A percentile compares a stretch with the other conserved stretches of the same genome.
Evolutionary conservation across 2,113 vertebrate species (phyloP).

Genomic region (Lepidothrix coronata): DNA sequence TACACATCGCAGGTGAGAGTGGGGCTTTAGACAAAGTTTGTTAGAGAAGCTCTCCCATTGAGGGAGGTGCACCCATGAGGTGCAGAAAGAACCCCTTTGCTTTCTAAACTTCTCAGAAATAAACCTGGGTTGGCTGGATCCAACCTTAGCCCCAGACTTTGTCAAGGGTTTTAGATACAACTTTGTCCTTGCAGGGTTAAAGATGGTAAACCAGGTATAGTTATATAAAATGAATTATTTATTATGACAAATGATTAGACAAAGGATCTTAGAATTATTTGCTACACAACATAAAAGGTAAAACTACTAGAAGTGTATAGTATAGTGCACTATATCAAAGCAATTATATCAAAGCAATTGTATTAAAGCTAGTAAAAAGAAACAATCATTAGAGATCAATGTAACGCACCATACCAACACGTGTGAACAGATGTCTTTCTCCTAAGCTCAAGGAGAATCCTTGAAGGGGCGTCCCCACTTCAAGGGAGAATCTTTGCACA

Average conservation of each 20-base stretch:
- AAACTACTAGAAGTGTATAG: not conserved
- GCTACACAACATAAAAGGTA: not conserved
- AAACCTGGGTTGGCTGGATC: not conserved
- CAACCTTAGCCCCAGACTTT: not conserved
- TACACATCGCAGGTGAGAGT: not conserved
- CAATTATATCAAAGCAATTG: not conserved
- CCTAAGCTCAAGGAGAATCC: not conserved
- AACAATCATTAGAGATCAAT: not conserved
- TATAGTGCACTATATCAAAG: not conserved
- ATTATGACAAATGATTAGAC: not conserved
- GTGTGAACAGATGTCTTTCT: not conserved
- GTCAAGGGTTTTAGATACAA: not conserved
- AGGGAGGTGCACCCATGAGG: not conserved
- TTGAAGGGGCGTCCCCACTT: not conserved
- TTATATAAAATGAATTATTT: not conserved
- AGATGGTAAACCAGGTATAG: not conserved
- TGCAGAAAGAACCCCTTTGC: not conserved
- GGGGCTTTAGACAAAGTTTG: not conserved
- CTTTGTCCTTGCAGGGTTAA: not conserved
- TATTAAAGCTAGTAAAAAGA: not conserved
- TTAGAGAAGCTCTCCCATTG: not conserved
- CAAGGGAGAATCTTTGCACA: not conserved
- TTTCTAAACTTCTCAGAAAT: not conserved
- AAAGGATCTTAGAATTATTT: not conserved
- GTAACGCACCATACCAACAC: not conserved